phyloP scores from a whole-genome alignment of 1,140 invertebrate genomes.

The Drosophila eugracilis region DNA sequence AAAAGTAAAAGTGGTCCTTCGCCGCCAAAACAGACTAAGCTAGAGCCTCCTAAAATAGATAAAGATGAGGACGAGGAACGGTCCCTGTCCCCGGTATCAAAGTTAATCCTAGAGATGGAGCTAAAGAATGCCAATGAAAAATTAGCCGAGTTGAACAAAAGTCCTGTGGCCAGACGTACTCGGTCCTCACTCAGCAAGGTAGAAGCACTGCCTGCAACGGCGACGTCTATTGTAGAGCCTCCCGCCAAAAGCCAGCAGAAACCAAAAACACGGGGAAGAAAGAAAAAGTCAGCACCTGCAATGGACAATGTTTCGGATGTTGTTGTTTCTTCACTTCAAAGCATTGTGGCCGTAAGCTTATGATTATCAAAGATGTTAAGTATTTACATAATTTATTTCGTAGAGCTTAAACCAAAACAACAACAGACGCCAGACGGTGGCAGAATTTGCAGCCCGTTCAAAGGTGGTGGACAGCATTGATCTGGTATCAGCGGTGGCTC shows the following conservation, averaged over 20 bases:
- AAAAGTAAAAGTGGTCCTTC: conserved; percentile 1
- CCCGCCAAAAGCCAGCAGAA: not conserved
- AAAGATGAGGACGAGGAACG: not conserved
- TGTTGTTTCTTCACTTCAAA: conserved; percentile 5
- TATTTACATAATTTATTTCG: not conserved
- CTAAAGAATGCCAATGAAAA: not conserved
- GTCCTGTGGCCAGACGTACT: conserved; percentile 59
- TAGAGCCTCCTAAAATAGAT: not conserved
- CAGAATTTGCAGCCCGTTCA: conserved; percentile 56
- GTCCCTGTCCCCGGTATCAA: conserved; percentile 47
- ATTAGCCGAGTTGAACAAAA: too few species aligned
- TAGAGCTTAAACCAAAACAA: not conserved
- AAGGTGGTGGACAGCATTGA: conserved; percentile 60
- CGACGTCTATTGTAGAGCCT: too few species aligned
- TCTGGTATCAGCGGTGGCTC: conserved; percentile 61
- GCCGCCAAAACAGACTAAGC: not conserved
- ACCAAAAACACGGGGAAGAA: not conserved
- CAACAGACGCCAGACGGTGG: conserved; percentile 25
- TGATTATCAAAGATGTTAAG: not conserved
- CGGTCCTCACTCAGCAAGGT: conserved; percentile 37
- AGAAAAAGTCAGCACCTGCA: not conserved
- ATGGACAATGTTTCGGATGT: not conserved
- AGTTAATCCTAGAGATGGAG: conserved; percentile 61
- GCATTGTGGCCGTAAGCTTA: conserved; percentile 6
- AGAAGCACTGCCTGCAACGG: not conserved